These are phyloP conservation scores for Tinamus guttatus DNA, from an alignment of 2,113 vertebrate species.

Conservation along the genomic window DNA sequence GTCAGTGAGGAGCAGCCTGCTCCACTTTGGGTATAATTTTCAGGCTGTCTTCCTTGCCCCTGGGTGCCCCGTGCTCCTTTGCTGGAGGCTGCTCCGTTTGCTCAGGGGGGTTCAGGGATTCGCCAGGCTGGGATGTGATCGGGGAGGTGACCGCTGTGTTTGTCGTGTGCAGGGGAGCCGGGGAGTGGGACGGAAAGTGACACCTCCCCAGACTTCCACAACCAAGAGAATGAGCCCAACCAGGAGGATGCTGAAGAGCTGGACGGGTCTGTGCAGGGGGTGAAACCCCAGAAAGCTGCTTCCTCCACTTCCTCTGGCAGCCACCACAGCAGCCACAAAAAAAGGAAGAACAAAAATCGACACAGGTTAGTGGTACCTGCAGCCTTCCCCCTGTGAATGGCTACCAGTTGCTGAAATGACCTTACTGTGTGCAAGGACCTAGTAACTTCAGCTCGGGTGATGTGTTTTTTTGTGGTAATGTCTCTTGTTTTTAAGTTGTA, in stretches of 20 bases:
- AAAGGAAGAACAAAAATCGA: constrained; percentile 98
- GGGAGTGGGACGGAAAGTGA: constrained; percentile 98
- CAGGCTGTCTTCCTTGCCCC: background rate
- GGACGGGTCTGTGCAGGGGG: constrained; percentile 91
- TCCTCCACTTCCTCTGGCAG: constrained; percentile 92
- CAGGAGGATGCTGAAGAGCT: constrained; percentile 96
- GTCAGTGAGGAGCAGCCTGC: background rate
- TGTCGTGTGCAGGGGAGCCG: constrained; percentile 85
- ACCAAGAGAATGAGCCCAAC: constrained; percentile 96
- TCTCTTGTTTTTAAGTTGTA: background rate
- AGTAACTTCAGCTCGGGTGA: background rate
- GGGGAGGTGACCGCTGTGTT: background rate
- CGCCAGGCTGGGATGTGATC: background rate
- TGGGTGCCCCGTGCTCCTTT: accelerated
- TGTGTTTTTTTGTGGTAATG: background rate
- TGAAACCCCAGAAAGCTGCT: constrained; percentile 96
- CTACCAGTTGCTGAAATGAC: background rate
- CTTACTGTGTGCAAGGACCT: background rate
- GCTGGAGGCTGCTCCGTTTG: background rate
- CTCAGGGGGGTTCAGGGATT: background rate
- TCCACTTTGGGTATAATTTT: background rate
- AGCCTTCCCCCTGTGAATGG: background rate
- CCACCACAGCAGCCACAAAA: constrained; percentile 98
- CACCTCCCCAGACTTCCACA: constrained; percentile 96
- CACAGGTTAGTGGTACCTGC: constrained; percentile 88